Evolutionary conservation across 2,888 invertebrate genomes (phyloP), one percentile per base, ranked within the genome.

Genomic region (Drosophila emarginata): DNA sequence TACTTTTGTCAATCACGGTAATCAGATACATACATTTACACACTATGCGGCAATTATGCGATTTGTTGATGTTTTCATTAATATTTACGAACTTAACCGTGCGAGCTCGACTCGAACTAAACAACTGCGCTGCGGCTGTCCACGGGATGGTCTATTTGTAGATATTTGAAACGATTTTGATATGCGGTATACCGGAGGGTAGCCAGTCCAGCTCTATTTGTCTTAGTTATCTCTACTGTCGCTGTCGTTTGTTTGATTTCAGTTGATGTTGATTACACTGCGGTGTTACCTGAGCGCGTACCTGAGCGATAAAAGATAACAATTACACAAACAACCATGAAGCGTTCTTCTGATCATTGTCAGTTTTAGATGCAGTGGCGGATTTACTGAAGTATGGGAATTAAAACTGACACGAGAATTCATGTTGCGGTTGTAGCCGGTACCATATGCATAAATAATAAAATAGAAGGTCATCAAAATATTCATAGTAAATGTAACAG

Each of bases 181-280:
- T 60, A 39, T 57, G 51, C 52, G 45, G 14, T 18, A 45, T 26
- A 60, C 32, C 9, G 32, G 32, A 32, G 11, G 32, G 45, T 15
- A 32, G 40, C 57, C 40, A 45, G 52, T 53, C 15, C 64, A 58
- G 61, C 54, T 62, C 45, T 74, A 72, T 78, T 81, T 83, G 72
- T 54, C 64, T 66, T 68, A 63, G 68, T 84, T 76, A 83, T 83
- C 85, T 45, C 56, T 21, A 53, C 59, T 45, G 26, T 59, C 51
- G 74, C 61, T 72, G 64, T 60, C 67, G 62, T 51, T 65, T 83
- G 74, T 86, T 86, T 82, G 67, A 63, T 45, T 45, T 45, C 45
- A 45, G 45, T 45, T 45, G 45, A 45, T 45, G 56, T 74, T 71
- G 70, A 75, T 85, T 82, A 85, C 74, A 82, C 78, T 82, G 87